Percentiles rank a stretch among this genome's conserved stretches.
These are phyloP conservation scores for Malacoctenus gilli DNA, from an alignment of 2,797 vertebrate genomes.

Conservation along the genomic window DNA sequence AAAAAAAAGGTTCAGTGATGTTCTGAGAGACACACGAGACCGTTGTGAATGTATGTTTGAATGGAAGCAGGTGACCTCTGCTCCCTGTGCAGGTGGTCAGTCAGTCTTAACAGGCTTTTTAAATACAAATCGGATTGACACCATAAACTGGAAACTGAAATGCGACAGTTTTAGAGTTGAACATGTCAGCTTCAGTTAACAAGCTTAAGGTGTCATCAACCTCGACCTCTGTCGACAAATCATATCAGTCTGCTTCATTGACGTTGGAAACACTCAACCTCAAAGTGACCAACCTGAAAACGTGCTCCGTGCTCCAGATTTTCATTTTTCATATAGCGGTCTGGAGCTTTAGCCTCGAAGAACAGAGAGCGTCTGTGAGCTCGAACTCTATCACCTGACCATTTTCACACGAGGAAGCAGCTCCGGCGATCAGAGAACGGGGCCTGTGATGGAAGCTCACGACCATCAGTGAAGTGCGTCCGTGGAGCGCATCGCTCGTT, in stretches of 20 bases:
- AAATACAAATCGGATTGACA: neutral
- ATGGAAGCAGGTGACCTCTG: too few species aligned
- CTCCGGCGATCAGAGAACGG: slow-evolving; percentile 13
- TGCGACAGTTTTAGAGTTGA: neutral
- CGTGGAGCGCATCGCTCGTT: slow-evolving; percentile 8
- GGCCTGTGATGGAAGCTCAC: slow-evolving; percentile 61
- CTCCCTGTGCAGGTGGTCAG: too few species aligned
- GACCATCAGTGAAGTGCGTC: slow-evolving; percentile 35
- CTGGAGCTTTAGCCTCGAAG: slow-evolving; percentile 5
- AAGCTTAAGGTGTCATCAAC: slow-evolving; percentile 3
- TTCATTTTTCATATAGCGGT: slow-evolving; percentile 73
- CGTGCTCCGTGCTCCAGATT: slow-evolving; percentile 87
- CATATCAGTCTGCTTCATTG: neutral
- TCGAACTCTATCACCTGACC: slow-evolving; percentile 36
- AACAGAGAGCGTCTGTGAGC: slow-evolving; percentile 7
- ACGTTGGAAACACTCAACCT: neutral
- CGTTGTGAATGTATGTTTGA: too few species aligned
- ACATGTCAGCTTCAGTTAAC: neutral
- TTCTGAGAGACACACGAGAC: too few species aligned
- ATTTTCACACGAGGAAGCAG: slow-evolving; percentile 31
- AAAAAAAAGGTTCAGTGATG: too few species aligned
- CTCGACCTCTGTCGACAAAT: neutral
- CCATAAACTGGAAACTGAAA: neutral
- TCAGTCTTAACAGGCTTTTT: too few species aligned
- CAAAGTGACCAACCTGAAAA: slow-evolving; percentile 78